Evolutionary conservation across 2,888 invertebrate species (phyloP).

Genomic region (Drosophila mettleri): DNA sequence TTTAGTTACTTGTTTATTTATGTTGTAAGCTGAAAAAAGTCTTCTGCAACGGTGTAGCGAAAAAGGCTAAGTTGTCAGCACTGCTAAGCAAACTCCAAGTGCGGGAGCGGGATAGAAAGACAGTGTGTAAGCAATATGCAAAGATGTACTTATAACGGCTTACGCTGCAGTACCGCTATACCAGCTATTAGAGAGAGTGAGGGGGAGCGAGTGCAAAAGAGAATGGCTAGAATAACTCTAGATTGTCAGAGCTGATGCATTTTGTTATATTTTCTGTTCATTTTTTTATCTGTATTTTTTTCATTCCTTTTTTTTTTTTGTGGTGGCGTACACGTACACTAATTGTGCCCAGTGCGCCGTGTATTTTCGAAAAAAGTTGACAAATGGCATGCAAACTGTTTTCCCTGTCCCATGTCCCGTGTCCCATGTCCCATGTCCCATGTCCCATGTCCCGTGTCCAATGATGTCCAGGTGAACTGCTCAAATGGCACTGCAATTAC

Average conservation of each 20-base stretch:
- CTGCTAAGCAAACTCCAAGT: neutral
- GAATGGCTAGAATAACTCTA: neutral
- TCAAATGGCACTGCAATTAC: conserved; percentile 57
- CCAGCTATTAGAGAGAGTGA: neutral
- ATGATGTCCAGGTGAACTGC: conserved; percentile 44
- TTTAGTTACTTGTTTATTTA: too few relatives aligned
- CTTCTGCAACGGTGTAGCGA: too few relatives aligned
- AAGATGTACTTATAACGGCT: too few relatives aligned
- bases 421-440: neutral
- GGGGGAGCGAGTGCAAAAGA: neutral
- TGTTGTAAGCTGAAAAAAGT: too few relatives aligned
- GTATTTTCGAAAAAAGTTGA: conserved; percentile 52
- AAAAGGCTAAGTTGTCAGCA: neutral
- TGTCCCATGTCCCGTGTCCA: conserved; percentile 12
- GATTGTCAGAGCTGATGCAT: neutral
- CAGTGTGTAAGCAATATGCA: neutral
- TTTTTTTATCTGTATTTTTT: conserved; percentile 27
- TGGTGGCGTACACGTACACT: conserved; percentile 53
- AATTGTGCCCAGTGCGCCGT: conserved; percentile 61
- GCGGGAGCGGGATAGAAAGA: neutral
- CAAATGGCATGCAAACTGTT: conserved; percentile 56
- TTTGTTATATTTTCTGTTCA: conserved; percentile 4
- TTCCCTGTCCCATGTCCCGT: conserved; percentile 19
- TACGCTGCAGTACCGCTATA: neutral
- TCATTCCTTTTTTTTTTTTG: conserved; percentile 5